Conservation (phyloP, 2,888 invertebrate genomes). For the Eucriotettix oculatus region DNA sequence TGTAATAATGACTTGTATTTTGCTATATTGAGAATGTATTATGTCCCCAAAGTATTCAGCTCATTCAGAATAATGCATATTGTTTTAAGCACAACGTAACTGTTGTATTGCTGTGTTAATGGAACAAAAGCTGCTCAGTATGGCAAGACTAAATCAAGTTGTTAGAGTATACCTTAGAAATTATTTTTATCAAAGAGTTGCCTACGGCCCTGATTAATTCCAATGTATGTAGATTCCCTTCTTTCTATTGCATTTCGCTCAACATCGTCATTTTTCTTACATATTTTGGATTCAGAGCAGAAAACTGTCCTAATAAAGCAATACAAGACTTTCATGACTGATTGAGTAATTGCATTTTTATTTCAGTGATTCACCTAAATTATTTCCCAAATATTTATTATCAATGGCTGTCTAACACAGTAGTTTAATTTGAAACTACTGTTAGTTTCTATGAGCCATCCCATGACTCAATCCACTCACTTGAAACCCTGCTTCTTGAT, state of each 20-base stretch:
- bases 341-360: neutral
- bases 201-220: slow-evolving; percentile 11
- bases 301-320: slow-evolving; percentile 11
- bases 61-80: no score
- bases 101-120: neutral
- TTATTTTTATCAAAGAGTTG: slow-evolving; percentile 4
- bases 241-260: slow-evolving; percentile 10
- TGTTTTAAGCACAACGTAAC: no score
- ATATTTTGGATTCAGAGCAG: slow-evolving; percentile 8
- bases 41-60: neutral
- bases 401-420: no score
- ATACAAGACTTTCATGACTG: slow-evolving; percentile 10
- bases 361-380: neutral
- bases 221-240: slow-evolving; percentile 10
- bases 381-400: neutral
- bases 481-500: no score
- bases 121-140: neutral
- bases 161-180: neutral
- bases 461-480: no score
- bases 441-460: no score
- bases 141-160: neutral
- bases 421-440: no score
- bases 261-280: slow-evolving; percentile 10
- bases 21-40: neutral
- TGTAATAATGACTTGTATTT: no score